Evolutionary conservation across 2,113 vertebrate species (phyloP).

Genomic region (Sterrhoptilus dennistouni): DNA sequence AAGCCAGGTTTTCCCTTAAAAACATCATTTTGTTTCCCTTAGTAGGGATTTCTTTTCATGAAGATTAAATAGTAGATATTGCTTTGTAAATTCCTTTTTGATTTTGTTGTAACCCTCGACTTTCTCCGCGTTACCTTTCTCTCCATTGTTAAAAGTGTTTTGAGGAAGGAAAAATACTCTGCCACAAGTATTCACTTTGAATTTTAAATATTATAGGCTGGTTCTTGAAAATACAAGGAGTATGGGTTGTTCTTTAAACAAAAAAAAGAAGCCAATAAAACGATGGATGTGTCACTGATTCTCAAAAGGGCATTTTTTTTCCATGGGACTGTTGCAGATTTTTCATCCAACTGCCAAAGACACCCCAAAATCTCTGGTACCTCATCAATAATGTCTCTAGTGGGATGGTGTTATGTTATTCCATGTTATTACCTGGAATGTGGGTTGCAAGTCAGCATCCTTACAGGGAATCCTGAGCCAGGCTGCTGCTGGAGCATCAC

Average conservation of each 20-base stretch:
- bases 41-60: neutral
- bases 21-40: neutral
- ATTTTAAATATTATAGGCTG: neutral
- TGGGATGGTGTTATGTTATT: neutral
- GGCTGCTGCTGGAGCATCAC: neutral
- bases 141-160: neutral
- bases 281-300: neutral
- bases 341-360: neutral
- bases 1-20: neutral
- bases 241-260: neutral
- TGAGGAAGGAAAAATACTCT: neutral
- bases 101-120: neutral
- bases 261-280: neutral
- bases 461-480: neutral
- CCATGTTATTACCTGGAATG: neutral
- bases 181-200: neutral
- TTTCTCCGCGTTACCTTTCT: fast-evolving
- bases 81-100: neutral
- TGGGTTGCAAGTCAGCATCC: neutral
- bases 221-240: neutral
- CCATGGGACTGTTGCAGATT: neutral
- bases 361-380: neutral
- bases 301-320: neutral
- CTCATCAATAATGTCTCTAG: neutral
- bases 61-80: neutral